phyloP scores from a whole-genome alignment of 2,113 vertebrate species.

The Calyptomena viridis region DNA sequence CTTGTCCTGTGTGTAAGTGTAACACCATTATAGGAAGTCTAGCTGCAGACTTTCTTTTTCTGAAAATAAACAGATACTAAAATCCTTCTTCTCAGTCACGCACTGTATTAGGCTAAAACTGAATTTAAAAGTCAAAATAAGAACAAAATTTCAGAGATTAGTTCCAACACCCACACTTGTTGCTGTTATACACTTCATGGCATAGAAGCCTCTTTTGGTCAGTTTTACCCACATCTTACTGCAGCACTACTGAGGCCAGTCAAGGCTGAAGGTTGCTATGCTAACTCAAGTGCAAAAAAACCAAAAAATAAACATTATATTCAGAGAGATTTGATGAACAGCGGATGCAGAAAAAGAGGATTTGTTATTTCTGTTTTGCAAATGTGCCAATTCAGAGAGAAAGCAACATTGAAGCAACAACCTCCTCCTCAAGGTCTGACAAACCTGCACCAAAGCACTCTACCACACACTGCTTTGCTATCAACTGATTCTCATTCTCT shows the following conservation, averaged over 20 bases:
- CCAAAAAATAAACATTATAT: not conserved
- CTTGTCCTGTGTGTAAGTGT: not conserved
- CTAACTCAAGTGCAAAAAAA: not conserved
- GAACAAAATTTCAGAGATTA: not conserved
- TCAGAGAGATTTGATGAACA: not conserved
- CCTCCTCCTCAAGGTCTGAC: not conserved
- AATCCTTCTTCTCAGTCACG: not conserved
- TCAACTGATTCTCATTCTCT: not conserved
- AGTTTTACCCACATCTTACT: not conserved
- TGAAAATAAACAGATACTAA: not conserved
- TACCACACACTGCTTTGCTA: not conserved
- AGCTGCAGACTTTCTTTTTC: not conserved
- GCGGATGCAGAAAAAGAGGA: not conserved
- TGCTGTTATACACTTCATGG: not conserved
- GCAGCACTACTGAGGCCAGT: not conserved
- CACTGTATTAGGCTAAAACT: not conserved
- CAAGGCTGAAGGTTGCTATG: not conserved
- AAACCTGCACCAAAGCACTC: not conserved
- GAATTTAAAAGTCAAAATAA: not conserved
- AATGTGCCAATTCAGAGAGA: not conserved
- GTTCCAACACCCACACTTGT: not conserved
- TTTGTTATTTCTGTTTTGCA: not conserved
- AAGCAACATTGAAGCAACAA: not conserved
- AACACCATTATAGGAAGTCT: not conserved
- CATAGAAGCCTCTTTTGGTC: not conserved